Percentiles rank a stretch among this genome's conserved stretches.
phyloP scores from a whole-genome alignment of 2,797 vertebrate genomes.

The Trachops cirrhosus region DNA sequence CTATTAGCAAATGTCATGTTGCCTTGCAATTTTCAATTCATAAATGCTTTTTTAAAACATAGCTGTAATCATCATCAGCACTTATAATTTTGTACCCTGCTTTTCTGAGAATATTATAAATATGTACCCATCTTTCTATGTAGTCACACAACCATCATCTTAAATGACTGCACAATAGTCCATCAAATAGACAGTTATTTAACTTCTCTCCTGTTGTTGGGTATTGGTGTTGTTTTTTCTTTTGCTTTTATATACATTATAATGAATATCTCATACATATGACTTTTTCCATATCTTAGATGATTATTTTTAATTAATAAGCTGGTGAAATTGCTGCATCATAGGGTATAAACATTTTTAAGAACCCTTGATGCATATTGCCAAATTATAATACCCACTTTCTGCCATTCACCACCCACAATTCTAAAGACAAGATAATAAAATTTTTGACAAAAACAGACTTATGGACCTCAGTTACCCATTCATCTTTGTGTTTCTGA shows the following conservation, averaged over 20 bases:
- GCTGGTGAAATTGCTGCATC: constrained; percentile 1
- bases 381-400: not conserved
- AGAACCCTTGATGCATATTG: not conserved
- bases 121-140: not conserved
- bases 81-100: not conserved
- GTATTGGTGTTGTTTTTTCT: constrained; percentile 27
- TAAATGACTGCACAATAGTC: not conserved
- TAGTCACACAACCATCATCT: not conserved
- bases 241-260: constrained; percentile 5
- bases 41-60: not conserved
- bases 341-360: not conserved
- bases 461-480: not conserved
- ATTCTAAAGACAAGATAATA: constrained; percentile 47
- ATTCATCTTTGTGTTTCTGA: constrained; percentile 58
- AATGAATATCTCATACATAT: not conserved
- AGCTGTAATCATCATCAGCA: not conserved
- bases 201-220: not conserved
- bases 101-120: constrained; percentile 23
- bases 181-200: not conserved
- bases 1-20: constrained; percentile 39
- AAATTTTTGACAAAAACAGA: constrained; percentile 54
- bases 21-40: constrained; percentile 19
- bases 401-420: constrained; percentile 2
- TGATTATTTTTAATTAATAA: constrained; percentile 39
- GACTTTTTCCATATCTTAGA: constrained; percentile 9